Evolutionary conservation across 2,888 invertebrate genomes (phyloP).

Genomic region (Steromphala cineraria): DNA sequence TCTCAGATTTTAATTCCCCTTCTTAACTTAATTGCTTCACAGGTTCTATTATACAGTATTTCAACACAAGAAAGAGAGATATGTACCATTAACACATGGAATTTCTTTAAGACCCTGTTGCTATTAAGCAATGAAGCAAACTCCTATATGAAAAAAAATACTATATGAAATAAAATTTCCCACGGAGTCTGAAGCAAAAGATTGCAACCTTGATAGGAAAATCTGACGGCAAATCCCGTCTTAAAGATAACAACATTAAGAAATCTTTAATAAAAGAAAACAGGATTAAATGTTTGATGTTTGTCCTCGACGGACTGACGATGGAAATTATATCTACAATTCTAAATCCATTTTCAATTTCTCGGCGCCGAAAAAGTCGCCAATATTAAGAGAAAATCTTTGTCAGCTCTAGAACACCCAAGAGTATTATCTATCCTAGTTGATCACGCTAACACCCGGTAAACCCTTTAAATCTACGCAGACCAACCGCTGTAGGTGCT

Average conservation of each 20-base stretch:
- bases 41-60: no score
- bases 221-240: neutral
- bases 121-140: no score
- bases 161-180: neutral
- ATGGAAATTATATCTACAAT: neutral
- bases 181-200: neutral
- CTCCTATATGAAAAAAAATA: no score
- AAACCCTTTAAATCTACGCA: neutral
- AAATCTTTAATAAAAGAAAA: neutral
- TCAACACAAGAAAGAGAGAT: no score
- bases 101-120: no score
- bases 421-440: neutral
- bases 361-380: neutral
- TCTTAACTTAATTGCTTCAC: no score
- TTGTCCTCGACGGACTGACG: neutral
- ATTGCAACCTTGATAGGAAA: neutral
- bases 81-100: no score
- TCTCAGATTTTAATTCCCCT: no score
- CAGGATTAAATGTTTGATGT: neutral
- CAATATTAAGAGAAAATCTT: constrained; percentile 5
- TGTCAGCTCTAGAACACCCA: neutral
- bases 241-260: neutral
- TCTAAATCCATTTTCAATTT: constrained; percentile 8
- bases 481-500: neutral
- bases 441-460: neutral